These are phyloP conservation scores for Cynodonichthys magdalenae DNA, from an alignment of 2,797 vertebrate species.

Conservation along the genomic window DNA sequence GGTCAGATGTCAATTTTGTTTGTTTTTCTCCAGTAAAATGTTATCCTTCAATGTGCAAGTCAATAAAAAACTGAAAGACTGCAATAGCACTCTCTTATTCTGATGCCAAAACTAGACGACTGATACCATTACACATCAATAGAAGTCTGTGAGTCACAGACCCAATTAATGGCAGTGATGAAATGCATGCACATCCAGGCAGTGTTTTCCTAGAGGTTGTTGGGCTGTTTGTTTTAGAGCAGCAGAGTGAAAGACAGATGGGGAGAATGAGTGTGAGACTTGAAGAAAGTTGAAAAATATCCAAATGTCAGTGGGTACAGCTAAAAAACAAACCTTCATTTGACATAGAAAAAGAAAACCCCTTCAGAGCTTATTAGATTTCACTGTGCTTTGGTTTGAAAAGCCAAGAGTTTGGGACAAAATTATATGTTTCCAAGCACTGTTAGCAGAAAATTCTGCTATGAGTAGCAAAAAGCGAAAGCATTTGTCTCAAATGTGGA, in stretches of 20 bases:
- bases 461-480: conserved; percentile 65
- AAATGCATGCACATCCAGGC: conserved; percentile 56
- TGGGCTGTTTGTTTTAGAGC: conserved; percentile 61
- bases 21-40: conserved; percentile 58
- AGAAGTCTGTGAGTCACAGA: conserved; percentile 65
- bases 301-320: conserved; percentile 42
- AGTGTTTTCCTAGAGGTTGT: conserved; percentile 59
- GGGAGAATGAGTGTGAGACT: conserved; percentile 31
- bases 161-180: conserved; percentile 67
- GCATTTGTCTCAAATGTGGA: conserved; percentile 70
- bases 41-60: conserved; percentile 62
- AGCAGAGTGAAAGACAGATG: conserved; percentile 48
- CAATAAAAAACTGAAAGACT: conserved; percentile 62
- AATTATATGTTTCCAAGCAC: conserved; percentile 74
- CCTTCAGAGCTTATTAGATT: conserved; percentile 74
- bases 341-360: conserved; percentile 55
- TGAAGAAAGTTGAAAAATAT: conserved; percentile 30
- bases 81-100: conserved; percentile 57
- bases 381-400: conserved; percentile 67
- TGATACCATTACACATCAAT: conserved; percentile 71
- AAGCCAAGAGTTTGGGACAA: conserved; percentile 61
- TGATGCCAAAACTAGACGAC: conserved; percentile 61
- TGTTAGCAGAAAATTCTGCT: conserved; percentile 72
- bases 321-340: conserved; percentile 55
- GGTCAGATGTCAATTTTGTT: conserved; percentile 31